Conservation (phyloP, 2,113 vertebrate species). For the Lepisosteus oculatus region DNA sequence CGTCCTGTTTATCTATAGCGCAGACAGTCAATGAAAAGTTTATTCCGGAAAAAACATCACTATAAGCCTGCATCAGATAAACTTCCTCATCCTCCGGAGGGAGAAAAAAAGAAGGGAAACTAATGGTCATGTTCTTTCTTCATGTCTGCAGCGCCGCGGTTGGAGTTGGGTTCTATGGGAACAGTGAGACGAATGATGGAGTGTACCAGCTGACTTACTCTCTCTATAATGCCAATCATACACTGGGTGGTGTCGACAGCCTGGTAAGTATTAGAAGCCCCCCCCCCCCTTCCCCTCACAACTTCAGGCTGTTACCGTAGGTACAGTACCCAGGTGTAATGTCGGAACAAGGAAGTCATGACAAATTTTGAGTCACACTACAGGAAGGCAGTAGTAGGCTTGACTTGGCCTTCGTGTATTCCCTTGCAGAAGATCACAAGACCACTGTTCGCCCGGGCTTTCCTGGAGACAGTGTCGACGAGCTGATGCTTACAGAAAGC, state of each 20-base stretch:
- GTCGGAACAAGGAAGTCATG: too few relatives aligned
- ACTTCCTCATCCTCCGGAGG: neutral
- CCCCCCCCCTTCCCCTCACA: neutral
- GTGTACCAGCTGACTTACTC: slow-evolving; percentile 90
- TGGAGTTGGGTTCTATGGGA: slow-evolving; percentile 94
- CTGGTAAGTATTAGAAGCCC: slow-evolving; percentile 71
- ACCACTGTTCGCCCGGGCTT: too few relatives aligned
- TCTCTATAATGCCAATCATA: slow-evolving; percentile 89
- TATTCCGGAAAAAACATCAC: neutral
- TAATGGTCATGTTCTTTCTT: slow-evolving; percentile 24
- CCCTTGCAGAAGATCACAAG: too few relatives aligned
- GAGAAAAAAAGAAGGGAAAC: slow-evolving; percentile 3
- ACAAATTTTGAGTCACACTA: too few relatives aligned
- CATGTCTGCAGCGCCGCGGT: slow-evolving; percentile 72
- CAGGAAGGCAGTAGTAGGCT: too few relatives aligned
- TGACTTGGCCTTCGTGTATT: too few relatives aligned
- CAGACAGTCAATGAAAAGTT: neutral
- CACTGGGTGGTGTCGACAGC: slow-evolving; percentile 78
- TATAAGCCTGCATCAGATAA: neutral
- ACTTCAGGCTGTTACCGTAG: neutral
- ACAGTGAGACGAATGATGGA: slow-evolving; percentile 94
- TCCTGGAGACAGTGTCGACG: too few relatives aligned
- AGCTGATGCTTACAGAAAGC: too few relatives aligned
- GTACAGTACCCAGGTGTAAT: too few relatives aligned
- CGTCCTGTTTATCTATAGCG: too few relatives aligned